phyloP scores from a whole-genome alignment of 2,888 invertebrate genomes.

The Eristalinus aeneus region DNA sequence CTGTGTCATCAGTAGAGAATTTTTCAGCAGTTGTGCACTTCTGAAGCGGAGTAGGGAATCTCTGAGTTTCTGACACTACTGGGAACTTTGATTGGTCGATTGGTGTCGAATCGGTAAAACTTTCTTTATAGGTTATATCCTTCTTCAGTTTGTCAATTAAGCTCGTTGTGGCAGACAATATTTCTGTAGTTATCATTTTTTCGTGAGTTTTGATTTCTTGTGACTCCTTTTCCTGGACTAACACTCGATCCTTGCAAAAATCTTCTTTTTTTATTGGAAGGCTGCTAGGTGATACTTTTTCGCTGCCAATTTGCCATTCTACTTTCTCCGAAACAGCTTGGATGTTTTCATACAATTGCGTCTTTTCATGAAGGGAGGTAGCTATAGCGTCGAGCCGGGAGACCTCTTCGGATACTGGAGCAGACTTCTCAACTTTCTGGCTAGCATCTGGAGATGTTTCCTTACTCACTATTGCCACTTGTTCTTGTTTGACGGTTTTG shows the following conservation, averaged over 20 bases:
- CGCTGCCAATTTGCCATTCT: neutral
- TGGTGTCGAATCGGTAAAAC: neutral
- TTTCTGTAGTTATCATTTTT: neutral
- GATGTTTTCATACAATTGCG: neutral
- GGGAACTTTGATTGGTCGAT: constrained; percentile 1
- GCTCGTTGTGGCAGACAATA: neutral
- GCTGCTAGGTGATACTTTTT: constrained; percentile 2
- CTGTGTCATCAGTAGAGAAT: constrained; percentile 17
- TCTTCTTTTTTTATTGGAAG: neutral
- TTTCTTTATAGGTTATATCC: neutral
- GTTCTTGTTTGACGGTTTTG: constrained; percentile 23
- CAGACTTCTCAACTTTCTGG: constrained; percentile 54
- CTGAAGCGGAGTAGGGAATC: constrained; percentile 25
- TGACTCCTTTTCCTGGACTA: neutral
- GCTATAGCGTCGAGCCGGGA: constrained; percentile 57
- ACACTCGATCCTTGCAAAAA: neutral
- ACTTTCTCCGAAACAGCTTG: constrained; percentile 3
- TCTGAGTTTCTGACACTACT: constrained; percentile 2
- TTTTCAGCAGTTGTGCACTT: neutral
- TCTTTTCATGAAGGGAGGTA: too few relatives aligned
- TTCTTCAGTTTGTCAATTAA: neutral
- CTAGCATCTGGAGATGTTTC: too few relatives aligned
- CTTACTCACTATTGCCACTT: too few relatives aligned
- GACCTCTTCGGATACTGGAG: constrained; percentile 46
- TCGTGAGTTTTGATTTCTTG: neutral